phyloP scores from a whole-genome alignment of 2,113 vertebrate species.

The Poecilia latipinna region DNA sequence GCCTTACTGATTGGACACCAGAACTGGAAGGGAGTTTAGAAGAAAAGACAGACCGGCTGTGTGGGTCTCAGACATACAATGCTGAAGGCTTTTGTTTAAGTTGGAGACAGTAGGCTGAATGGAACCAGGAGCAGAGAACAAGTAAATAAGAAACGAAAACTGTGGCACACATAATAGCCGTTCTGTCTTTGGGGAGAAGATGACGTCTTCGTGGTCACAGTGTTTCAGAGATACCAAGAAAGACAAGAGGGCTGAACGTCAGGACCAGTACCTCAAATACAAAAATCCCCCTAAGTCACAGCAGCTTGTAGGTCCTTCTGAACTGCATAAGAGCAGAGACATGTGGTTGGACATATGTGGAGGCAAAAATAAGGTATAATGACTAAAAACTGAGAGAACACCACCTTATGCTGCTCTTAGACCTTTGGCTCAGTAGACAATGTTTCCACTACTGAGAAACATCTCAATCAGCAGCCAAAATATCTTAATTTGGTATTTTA shows the following conservation, averaged over 20 bases:
- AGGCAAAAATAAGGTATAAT: no score
- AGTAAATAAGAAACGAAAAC: not conserved
- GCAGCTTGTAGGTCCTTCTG: not conserved
- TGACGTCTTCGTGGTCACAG: conserved; percentile 1
- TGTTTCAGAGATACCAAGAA: not conserved
- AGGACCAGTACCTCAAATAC: no score
- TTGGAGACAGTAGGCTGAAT: not conserved
- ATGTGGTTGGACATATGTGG: conserved; percentile 27
- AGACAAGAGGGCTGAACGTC: not conserved
- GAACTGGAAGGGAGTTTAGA: conserved; percentile 4
- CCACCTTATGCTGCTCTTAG: not conserved
- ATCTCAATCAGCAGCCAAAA: not conserved
- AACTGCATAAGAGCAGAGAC: conserved; percentile 16
- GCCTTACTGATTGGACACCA: conserved; percentile 13
- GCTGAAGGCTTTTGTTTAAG: not conserved
- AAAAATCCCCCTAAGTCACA: no score
- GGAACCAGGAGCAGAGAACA: conserved; percentile 22
- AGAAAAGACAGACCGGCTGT: conserved; percentile 34
- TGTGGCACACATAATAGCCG: not conserved
- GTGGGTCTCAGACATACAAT: conserved; percentile 15
- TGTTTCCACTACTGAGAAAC: conserved; percentile 7
- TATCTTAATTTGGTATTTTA: not conserved
- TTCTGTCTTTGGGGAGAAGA: not conserved
- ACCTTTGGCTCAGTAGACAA: conserved; percentile 5
- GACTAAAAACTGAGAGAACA: conserved; percentile 5